These are phyloP conservation scores for Campylorhamphus procurvoides DNA, from an alignment of 2,113 vertebrate genomes.

Conservation along the genomic window DNA sequence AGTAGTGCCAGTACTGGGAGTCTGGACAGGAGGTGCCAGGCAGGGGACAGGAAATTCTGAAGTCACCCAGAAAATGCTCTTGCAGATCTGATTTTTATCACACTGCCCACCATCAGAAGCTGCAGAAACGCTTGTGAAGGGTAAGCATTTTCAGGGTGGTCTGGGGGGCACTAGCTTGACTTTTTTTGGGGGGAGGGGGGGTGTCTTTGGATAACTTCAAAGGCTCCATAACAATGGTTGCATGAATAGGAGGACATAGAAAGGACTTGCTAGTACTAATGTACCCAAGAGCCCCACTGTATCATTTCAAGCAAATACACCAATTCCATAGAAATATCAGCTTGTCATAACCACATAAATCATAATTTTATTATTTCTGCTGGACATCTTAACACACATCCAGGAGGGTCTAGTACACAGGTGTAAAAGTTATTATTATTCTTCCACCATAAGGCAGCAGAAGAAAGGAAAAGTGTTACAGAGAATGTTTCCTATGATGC, in stretches of 20 bases:
- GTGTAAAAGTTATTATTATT: neutral
- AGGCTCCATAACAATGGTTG: neutral
- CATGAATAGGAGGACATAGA: neutral
- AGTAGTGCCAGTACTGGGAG: neutral
- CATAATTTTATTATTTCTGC: neutral
- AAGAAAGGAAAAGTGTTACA: neutral
- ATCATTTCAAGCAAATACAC: neutral
- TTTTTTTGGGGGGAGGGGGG: no score
- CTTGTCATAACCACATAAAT: neutral
- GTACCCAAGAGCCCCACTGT: neutral
- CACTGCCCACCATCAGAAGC: neutral
- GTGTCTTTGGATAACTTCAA: neutral
- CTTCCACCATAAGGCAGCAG: neutral
- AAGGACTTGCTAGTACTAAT: neutral
- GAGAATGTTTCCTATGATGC: neutral
- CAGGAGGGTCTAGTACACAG: neutral
- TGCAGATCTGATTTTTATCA: neutral
- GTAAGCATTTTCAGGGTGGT: neutral
- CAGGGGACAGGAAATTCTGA: neutral
- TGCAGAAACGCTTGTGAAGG: accelerated
- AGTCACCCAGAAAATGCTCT: neutral
- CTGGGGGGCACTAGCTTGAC: neutral
- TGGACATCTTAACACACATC: neutral
- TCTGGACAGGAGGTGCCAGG: no score
- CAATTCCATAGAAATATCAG: neutral